Base-by-base conservation (phyloP, 2,113 vertebrate species). In the Megaleporinus macrocephalus region DNA sequence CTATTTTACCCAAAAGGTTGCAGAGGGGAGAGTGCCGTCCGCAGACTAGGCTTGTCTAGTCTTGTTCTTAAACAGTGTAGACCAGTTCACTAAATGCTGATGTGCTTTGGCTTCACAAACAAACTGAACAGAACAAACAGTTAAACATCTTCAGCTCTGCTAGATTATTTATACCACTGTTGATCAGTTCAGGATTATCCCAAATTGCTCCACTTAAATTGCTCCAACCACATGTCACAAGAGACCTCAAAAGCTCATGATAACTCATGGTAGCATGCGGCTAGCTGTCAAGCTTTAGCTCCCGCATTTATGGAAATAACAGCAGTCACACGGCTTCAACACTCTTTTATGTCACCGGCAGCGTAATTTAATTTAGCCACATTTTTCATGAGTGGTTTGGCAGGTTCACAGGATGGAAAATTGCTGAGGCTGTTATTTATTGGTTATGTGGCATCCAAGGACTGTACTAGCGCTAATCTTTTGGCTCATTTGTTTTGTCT, bases 361-460 rank as follows among this genome's bases (percentile, higher is more conserved):
- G 16, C 11, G 20, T 84, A 84, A 84, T 76, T 84, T 61, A 68
- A 41, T 84, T 70, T 36, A 72, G 30, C 18, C 70, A 22, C 65
- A 80, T 80, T 84, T 71, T 76, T 84, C 44, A 80, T 63, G 26
- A 59, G 59, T 51, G 73, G 53, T 71, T 70, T 84, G 78, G 78
- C 73, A 80, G 78, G 11, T 76, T 61, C 49, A 65, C 55, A 55
- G 59, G 57, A 71, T 76, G 66, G 73, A 76, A 72, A 71, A 26
- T 36, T 11, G 47, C 24, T 75, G 55, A 62, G 7, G 18, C 57
- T n/a, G 55, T 70, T 79, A 55, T 59, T 57, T 57, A 57, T 69
- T 59, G 51, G 15, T 70, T 70, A 44, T 57, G 1, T 63, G 59
- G 69, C 33, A 26, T 63, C 76, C 65, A 59, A 6, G 5, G 66